These are phyloP conservation scores for Horisme vitalbata DNA, from an alignment of 2,888 invertebrate genomes.

Conservation along the genomic window DNA sequence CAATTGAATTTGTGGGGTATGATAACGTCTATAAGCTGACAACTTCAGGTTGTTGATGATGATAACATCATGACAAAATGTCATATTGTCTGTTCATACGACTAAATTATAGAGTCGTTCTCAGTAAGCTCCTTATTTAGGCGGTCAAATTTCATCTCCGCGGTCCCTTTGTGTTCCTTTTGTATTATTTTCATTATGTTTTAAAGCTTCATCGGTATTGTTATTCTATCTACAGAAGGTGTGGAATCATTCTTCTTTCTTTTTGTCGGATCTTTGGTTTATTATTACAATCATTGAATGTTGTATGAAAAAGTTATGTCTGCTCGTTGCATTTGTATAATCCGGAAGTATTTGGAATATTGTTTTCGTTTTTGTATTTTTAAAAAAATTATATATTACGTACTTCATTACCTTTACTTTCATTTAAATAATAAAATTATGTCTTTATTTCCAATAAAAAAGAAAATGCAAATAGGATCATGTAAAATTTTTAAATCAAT, in stretches of 20 bases:
- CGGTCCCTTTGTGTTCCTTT: constrained; percentile 45
- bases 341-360: too few species aligned
- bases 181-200: constrained; percentile 54
- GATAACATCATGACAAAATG: not conserved
- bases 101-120: not conserved
- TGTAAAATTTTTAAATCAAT: too few species aligned
- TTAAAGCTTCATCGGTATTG: constrained; percentile 57
- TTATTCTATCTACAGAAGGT: constrained; percentile 66
- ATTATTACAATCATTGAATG: constrained; percentile 2
- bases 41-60: too few species aligned
- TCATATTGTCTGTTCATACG: not conserved
- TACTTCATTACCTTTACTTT: too few species aligned
- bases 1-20: too few species aligned
- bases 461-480: too few species aligned
- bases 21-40: too few species aligned
- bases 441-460: too few species aligned
- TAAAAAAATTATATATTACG: too few species aligned
- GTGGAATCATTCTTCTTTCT: constrained; percentile 52
- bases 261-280: constrained; percentile 60
- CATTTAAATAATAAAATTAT: too few species aligned
- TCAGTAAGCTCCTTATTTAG: constrained; percentile 11
- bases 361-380: too few species aligned
- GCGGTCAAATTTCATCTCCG: constrained; percentile 55
- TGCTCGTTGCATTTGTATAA: not conserved
- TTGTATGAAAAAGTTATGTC: too few species aligned